These are phyloP conservation scores for Takifugu bimaculatus DNA, from an alignment of 2,113 vertebrate species.

Conservation along the genomic window DNA sequence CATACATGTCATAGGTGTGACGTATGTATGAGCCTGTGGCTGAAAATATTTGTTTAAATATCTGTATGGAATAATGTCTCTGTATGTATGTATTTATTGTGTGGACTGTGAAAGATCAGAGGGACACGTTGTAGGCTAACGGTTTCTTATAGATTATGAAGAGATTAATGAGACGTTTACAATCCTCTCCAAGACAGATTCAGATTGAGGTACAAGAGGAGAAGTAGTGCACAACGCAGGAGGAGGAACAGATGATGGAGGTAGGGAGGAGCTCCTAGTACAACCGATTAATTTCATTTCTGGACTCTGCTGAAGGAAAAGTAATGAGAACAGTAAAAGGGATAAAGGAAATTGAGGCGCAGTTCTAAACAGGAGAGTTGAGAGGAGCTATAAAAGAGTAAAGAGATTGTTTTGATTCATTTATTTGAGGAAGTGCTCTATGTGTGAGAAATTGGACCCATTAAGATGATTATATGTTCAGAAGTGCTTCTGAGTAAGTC, in stretches of 20 bases:
- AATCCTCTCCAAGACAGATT: slow-evolving; percentile 57
- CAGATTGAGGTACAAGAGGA: slow-evolving; percentile 55
- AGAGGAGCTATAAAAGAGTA: slow-evolving; percentile 18
- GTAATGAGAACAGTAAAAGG: slow-evolving; percentile 56
- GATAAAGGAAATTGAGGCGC: slow-evolving; percentile 3
- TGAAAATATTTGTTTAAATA: slow-evolving; percentile 54
- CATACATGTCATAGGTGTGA: slow-evolving; percentile 42
- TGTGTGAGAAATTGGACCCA: slow-evolving; percentile 53
- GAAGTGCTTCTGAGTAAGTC: slow-evolving; percentile 32
- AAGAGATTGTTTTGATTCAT: slow-evolving; percentile 17
- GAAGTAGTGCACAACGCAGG: slow-evolving; percentile 15
- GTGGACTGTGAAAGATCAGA: slow-evolving; percentile 48
- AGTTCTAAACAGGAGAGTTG: slow-evolving; percentile 55
- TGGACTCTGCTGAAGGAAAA: slow-evolving; percentile 45
- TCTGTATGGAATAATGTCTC: slow-evolving; percentile 32
- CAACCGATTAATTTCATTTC: slow-evolving; percentile 75
- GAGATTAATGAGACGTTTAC: slow-evolving; percentile 66
- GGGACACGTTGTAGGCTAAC: slow-evolving; percentile 52
- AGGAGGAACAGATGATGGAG: slow-evolving; percentile 7
- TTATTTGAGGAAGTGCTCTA: slow-evolving; percentile 66
- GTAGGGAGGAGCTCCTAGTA: slow-evolving; percentile 51
- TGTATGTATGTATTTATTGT: slow-evolving; percentile 26
- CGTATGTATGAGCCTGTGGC: slow-evolving; percentile 33
- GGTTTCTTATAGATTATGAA: slow-evolving; percentile 70
- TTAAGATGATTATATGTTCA: slow-evolving; percentile 55